Conservation (phyloP, 1,140 invertebrate genomes). For the Ooceraea biroi region DNA sequence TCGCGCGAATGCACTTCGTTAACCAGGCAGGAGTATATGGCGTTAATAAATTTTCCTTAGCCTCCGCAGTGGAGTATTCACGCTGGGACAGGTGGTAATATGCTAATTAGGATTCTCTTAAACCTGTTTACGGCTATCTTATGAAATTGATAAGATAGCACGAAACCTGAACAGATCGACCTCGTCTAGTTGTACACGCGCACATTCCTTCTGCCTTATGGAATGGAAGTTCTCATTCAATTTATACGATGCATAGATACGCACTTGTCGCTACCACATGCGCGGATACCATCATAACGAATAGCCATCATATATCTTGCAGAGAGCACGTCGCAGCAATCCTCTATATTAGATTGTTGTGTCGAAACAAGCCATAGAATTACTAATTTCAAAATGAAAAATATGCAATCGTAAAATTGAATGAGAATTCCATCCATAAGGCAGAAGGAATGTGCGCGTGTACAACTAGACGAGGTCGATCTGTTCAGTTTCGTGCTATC, state of each 20-base stretch:
- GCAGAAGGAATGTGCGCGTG: conserved; percentile 1
- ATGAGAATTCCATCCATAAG: conserved; percentile 6
- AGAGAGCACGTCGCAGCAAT: conserved; percentile 23
- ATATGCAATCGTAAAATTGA: conserved; percentile 61
- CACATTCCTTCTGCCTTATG: conserved; percentile 1
- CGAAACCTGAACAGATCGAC: conserved; percentile 47
- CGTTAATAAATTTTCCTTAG: conserved; percentile 55
- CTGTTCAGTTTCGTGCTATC: conserved; percentile 62
- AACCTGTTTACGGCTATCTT: conserved; percentile 71
- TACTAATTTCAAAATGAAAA: conserved; percentile 3
- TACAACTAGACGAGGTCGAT: conserved; percentile 41
- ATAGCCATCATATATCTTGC: conserved; percentile 44
- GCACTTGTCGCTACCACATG: conserved; percentile 54
- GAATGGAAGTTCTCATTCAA: conserved; percentile 46
- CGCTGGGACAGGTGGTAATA: conserved; percentile 71
- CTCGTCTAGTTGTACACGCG: conserved; percentile 22
- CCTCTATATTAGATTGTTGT: conserved; percentile 42
- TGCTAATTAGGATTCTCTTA: conserved; percentile 68
- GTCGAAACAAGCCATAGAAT: conserved; percentile 8
- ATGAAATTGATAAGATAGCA: conserved; percentile 70
- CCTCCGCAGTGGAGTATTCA: conserved; percentile 8
- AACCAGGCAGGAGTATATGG: conserved; percentile 47
- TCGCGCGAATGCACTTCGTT: conserved; percentile 59
- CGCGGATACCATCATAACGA: conserved; percentile 52
- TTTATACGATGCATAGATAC: conserved; percentile 62